phyloP scores from a whole-genome alignment of 2,888 invertebrate species.

The Atrina japonica region DNA sequence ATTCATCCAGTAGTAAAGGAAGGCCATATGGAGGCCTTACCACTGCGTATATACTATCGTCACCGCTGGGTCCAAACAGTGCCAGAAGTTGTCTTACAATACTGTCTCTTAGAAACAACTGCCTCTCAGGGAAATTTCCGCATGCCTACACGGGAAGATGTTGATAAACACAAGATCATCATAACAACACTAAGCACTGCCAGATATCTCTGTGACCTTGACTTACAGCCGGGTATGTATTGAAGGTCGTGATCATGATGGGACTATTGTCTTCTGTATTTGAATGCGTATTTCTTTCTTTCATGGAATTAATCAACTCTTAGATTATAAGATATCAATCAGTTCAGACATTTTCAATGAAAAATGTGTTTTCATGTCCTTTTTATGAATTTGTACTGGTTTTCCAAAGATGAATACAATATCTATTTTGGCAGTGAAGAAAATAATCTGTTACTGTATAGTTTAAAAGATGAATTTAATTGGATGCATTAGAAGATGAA shows the following conservation, averaged over 20 bases:
- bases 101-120: constrained; percentile 86
- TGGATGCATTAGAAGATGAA: too few species aligned
- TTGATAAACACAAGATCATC: constrained; percentile 87
- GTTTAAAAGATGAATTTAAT: too few species aligned
- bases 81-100: constrained; percentile 86
- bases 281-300: too few species aligned
- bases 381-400: too few species aligned
- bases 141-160: constrained; percentile 87
- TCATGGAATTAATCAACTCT: too few species aligned
- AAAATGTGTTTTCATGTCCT: too few species aligned
- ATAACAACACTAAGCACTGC: constrained; percentile 91
- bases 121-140: constrained; percentile 82
- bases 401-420: neutral
- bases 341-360: too few species aligned
- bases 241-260: too few species aligned
- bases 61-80: constrained; percentile 91
- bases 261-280: too few species aligned
- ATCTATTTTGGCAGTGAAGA: too few species aligned
- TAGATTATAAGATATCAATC: too few species aligned
- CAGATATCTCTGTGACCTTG: constrained; percentile 87
- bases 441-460: too few species aligned
- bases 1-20: constrained; percentile 88
- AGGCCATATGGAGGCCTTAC: constrained; percentile 86
- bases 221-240: constrained; percentile 84
- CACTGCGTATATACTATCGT: constrained; percentile 90